phyloP scores from a whole-genome alignment of 2,888 invertebrate genomes.

The Drosophila pseudotalamancana region DNA sequence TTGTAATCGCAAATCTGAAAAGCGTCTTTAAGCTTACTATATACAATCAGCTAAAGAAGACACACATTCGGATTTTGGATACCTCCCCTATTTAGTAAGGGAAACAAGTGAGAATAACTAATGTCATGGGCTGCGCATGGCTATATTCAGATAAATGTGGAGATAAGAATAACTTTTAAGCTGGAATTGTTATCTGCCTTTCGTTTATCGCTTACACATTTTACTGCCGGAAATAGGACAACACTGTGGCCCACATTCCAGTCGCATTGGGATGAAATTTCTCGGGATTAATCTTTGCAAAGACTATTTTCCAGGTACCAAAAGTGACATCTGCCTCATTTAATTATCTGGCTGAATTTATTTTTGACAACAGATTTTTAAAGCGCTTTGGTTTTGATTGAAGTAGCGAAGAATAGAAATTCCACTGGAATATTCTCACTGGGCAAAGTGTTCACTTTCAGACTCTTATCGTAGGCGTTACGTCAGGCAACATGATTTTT shows the following conservation, averaged over 20 bases:
- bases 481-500: conserved; percentile 43
- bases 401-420: conserved; percentile 38
- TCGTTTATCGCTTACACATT: conserved; percentile 11
- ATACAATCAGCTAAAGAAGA: no score
- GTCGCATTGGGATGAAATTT: background rate
- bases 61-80: no score
- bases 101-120: background rate
- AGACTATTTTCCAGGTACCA: no score
- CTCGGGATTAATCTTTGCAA: no score
- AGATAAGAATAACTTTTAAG: conserved; percentile 7
- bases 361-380: conserved; percentile 26
- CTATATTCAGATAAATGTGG: conserved; percentile 10
- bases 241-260: conserved; percentile 10
- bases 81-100: no score
- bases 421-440: conserved; percentile 61
- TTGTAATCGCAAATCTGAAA: no score
- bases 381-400: background rate
- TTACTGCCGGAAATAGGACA: background rate
- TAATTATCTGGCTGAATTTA: conserved; percentile 2
- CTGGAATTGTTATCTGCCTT: conserved; percentile 10
- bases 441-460: conserved; percentile 17
- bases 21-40: no score
- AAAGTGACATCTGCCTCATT: background rate
- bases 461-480: conserved; percentile 44
- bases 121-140: background rate